A percentile compares a stretch with the other conserved stretches of the same genome.
Evolutionary conservation across 1,140 invertebrate genomes (phyloP).

Genomic region (Elymnias hypermnestra): DNA sequence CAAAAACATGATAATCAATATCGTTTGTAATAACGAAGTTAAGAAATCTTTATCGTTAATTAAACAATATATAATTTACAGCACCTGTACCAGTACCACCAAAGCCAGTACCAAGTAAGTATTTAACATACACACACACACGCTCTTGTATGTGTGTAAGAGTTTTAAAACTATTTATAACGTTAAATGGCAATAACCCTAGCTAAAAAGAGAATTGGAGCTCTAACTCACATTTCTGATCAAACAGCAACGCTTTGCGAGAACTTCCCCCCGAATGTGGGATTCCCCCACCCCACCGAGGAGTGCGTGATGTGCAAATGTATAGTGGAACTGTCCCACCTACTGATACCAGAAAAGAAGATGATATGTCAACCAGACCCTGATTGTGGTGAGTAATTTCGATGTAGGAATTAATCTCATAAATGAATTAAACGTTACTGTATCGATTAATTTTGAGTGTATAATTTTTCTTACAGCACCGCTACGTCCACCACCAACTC

Average conservation of each 20-base stretch:
- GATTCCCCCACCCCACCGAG: slow-evolving; percentile 23
- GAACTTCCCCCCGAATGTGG: slow-evolving; percentile 9
- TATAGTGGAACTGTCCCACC: not conserved
- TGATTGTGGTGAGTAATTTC: slow-evolving; percentile 30
- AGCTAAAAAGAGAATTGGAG: too few species aligned
- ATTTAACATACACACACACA: not conserved
- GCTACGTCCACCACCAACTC: slow-evolving; percentile 2
- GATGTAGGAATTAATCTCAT: too few species aligned
- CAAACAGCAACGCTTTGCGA: slow-evolving; percentile 14
- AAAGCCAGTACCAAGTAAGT: not conserved
- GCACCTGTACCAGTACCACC: slow-evolving; percentile 8
- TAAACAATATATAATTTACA: too few species aligned
- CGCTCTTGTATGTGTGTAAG: too few species aligned
- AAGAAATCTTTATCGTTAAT: slow-evolving; percentile 5
- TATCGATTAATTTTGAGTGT: too few species aligned
- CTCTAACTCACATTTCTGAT: too few species aligned
- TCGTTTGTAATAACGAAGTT: too few species aligned
- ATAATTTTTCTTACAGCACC: not conserved
- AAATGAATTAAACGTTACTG: too few species aligned
- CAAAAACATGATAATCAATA: too few species aligned
- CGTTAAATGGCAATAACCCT: too few species aligned
- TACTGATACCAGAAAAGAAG: not conserved
- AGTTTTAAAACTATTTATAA: too few species aligned
- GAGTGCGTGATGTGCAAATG: slow-evolving; percentile 23
- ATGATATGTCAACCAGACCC: slow-evolving; percentile 29